Evolutionary conservation across 2,113 vertebrate species (phyloP).

Genomic region (Xyliphius kryptos): DNA sequence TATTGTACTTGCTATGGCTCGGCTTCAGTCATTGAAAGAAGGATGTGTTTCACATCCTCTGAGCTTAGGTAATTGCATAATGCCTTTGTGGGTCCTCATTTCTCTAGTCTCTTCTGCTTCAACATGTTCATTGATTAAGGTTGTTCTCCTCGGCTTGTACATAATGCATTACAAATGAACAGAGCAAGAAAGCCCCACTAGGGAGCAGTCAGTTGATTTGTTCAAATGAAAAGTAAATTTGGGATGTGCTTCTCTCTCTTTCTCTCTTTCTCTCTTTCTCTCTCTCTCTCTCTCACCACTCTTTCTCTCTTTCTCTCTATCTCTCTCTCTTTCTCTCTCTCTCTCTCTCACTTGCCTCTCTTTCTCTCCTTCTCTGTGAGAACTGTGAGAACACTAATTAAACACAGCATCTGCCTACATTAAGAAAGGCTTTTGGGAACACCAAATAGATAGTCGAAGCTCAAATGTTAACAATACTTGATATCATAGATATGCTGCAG

Average conservation of each 20-base stretch:
- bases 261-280: not conserved
- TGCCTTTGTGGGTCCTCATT: too few relatives aligned
- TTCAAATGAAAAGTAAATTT: slow-evolving; percentile 38
- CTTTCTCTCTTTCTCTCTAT: too few relatives aligned
- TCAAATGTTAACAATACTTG: slow-evolving; percentile 48
- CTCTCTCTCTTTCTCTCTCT: too few relatives aligned
- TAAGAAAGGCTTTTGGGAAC: slow-evolving; percentile 32
- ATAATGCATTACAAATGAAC: slow-evolving; percentile 31
- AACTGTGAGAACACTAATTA: slow-evolving; percentile 54
- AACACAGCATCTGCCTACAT: slow-evolving; percentile 56
- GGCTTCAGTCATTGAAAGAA: too few relatives aligned
- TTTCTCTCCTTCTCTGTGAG: too few relatives aligned
- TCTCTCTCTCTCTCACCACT: too few relatives aligned
- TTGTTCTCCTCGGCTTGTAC: slow-evolving; percentile 31
- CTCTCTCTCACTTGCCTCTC: too few relatives aligned
- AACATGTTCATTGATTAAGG: slow-evolving; percentile 33
- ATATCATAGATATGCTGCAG: too few relatives aligned
- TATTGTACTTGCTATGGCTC: too few relatives aligned
- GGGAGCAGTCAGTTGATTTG: slow-evolving; percentile 36
- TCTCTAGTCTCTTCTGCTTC: slow-evolving; percentile 9
- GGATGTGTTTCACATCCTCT: too few relatives aligned
- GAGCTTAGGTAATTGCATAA: too few relatives aligned
- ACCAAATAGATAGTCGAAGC: slow-evolving; percentile 40
- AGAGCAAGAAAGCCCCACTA: slow-evolving; percentile 21
- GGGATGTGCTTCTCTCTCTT: slow-evolving; percentile 11